A percentile compares a stretch with the other conserved stretches of the same genome.
phyloP scores from a whole-genome alignment of 2,113 vertebrate species.

The Tetrao urogallus region DNA sequence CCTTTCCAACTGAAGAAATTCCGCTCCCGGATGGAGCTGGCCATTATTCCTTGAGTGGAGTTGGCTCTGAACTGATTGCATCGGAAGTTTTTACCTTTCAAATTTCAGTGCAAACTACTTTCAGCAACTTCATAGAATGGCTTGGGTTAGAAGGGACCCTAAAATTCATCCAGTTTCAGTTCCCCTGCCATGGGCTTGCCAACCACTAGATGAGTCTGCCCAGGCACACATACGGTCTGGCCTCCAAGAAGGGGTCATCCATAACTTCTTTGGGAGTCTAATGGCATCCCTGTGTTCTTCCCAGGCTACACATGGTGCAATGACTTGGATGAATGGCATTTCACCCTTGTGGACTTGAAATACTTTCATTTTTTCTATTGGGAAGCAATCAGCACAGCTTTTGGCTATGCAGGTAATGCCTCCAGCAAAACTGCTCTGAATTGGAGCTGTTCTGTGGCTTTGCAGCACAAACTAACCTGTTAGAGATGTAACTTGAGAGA shows the following conservation, averaged over 20 bases:
- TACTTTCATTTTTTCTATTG: background rate
- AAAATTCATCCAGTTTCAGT: too few species aligned
- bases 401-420: background rate
- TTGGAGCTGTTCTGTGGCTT: background rate
- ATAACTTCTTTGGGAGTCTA: too few species aligned
- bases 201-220: too few species aligned
- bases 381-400: background rate
- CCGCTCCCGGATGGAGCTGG: background rate
- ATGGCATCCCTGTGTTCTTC: too few species aligned
- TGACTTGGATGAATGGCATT: too few species aligned
- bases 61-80: background rate
- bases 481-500: background rate
- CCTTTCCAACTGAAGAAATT: background rate
- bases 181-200: too few species aligned
- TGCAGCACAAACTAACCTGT: background rate
- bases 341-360: background rate
- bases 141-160: too few species aligned
- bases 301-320: too few species aligned
- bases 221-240: too few species aligned
- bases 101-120: background rate
- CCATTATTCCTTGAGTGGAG: background rate
- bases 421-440: background rate
- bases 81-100: background rate
- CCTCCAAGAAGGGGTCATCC: too few species aligned
- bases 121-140: background rate